Evolutionary conservation across 2,797 vertebrate genomes (phyloP).

Genomic region (Gobio occitaniae): DNA sequence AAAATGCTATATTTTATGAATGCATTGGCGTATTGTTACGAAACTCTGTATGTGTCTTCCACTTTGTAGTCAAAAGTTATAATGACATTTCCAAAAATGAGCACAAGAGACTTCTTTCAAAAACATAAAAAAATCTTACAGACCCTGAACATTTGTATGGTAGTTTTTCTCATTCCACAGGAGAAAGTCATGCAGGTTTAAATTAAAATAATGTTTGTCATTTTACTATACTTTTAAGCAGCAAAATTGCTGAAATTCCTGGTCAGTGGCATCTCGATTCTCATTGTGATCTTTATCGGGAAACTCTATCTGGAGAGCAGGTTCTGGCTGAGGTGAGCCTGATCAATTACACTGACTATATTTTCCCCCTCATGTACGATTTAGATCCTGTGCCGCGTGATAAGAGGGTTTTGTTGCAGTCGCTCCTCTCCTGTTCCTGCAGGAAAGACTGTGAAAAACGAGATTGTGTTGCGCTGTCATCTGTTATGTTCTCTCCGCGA

Average conservation of each 20-base stretch:
- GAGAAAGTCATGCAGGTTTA: not conserved
- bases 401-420: constrained; percentile 24
- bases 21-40: too few species aligned
- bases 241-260: not conserved
- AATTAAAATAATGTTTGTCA: not conserved
- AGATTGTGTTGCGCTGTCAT: constrained; percentile 19
- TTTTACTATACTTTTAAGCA: not conserved
- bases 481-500: constrained; percentile 4
- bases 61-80: too few species aligned
- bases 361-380: not conserved
- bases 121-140: not conserved
- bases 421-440: constrained; percentile 7
- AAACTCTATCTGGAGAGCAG: constrained; percentile 20
- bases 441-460: constrained; percentile 22
- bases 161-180: not conserved
- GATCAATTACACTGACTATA: constrained; percentile 24
- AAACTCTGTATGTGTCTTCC: too few species aligned
- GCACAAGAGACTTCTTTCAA: not conserved
- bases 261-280: not conserved
- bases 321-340: constrained; percentile 4
- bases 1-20: too few species aligned
- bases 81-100: not conserved
- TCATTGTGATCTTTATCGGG: constrained; percentile 13
- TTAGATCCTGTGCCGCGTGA: constrained; percentile 11
- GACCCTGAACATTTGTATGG: not conserved